These are phyloP conservation scores for Pseudomyrmex dendroicus DNA, from an alignment of 1,140 invertebrate genomes.

Conservation along the genomic window DNA sequence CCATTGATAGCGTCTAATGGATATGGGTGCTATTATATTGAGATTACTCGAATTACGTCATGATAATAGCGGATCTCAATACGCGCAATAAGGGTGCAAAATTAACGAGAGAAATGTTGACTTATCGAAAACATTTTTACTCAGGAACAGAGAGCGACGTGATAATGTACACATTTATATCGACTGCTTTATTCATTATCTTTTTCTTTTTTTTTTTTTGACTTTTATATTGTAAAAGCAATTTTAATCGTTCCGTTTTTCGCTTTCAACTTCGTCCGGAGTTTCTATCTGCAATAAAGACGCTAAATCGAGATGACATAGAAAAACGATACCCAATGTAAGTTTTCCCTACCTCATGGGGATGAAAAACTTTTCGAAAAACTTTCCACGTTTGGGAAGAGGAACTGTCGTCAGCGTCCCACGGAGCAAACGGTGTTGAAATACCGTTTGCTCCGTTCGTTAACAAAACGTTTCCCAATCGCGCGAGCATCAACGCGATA, in stretches of 20 bases:
- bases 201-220: background rate
- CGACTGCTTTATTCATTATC: background rate
- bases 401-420: background rate
- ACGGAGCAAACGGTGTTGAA: no score
- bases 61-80: background rate
- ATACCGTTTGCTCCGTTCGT: background rate
- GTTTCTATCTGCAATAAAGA: background rate
- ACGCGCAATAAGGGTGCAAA: background rate
- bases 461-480: background rate
- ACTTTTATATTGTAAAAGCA: background rate
- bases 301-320: background rate
- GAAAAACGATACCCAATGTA: background rate
- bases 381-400: background rate
- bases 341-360: background rate
- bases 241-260: background rate
- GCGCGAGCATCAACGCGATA: background rate
- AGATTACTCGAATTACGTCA: constrained; percentile 8
- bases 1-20: constrained; percentile 4
- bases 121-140: constrained; percentile 15
- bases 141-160: background rate
- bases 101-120: background rate
- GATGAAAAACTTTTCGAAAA: background rate
- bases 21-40: background rate
- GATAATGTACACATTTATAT: no score
- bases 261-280: background rate